Base-by-base conservation (phyloP, 2,797 vertebrate genomes). In the Streptopelia turtur region DNA sequence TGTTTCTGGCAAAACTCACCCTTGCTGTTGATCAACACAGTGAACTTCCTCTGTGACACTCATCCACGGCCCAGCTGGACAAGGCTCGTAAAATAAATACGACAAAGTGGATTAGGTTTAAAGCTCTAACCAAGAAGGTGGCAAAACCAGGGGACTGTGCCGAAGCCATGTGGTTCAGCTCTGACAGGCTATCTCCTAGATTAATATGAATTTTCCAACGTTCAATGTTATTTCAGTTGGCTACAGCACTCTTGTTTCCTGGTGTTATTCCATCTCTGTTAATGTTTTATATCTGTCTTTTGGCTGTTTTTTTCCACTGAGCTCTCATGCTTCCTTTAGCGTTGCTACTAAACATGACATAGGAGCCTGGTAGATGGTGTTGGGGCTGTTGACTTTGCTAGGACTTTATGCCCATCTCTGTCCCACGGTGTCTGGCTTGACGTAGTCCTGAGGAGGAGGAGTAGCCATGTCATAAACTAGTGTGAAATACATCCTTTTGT, bases 141-240 rank as follows among this genome's bases (percentile, higher is more conserved):
- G 65, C 33, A 83, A 81, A 80, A 45, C 9, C 50, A n/a, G 21
- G 14, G 16, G 20, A 45, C 53, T 43, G 41, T 92, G 68, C 71
- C 7, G 27, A 65, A 90, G 59, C 35, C n/a, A 56, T 90, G 91
- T 72, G 90, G 47, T 82, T 87, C 70, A 77, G 72, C 37, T 79
- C 69, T 87, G 53, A 61, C 59, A 65, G 74, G 47, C 31, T 88
- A 39, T 66, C 37, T 91, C 74, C 43, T 63, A 49, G 82, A 93
- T 5, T 76, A 84, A 77, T 83, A 82, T 76, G 49, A 72, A 22
- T 84, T 94, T 95, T 95, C 85, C 84, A 78, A 1, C 37, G 55
- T 65, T 91, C 87, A 68, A 24, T 93, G 81, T 93, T 94, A 71
- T 90, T 97, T 94, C 90, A 93, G 77, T 89, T 95, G 88, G 87